Base-by-base conservation (phyloP, 2,888 invertebrate species). In the Odontothrips loti region DNA sequence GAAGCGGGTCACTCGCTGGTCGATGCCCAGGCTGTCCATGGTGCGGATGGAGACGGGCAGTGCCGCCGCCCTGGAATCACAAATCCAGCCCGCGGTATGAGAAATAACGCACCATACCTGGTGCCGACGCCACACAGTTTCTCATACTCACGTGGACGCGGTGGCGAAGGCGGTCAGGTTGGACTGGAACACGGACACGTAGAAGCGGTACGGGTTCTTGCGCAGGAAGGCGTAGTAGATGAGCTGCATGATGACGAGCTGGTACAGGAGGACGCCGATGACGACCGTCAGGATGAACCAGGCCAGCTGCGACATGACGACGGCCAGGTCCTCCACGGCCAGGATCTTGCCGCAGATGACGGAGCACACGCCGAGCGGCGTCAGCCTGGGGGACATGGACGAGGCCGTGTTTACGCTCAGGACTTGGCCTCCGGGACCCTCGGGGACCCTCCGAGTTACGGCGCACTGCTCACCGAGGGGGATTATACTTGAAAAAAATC, bases 121-220 rank as follows among this genome's bases (percentile, higher is more conserved):
- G n/a, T n/a, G n/a, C n/a, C n/a, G n/a, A n/a, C n/a, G n/a, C n/a
- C n/a, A 6, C 23, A 17, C 23, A 79, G 23, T 79, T 4, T 17
- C 79, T 1, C 20, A 29, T 58, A 90, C 93, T 93, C 90, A 95
- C 95, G 96, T 96, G 85, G 96, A 96, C 85, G 96, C 95, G 84
- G 96, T 96, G 84, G 96, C 96, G 86, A 95, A 94, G 79, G 96
- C 96, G 80, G 96, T 96, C 82, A 96, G 90, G 88, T 94, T 93
- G 80, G 95, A 94, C 86, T 95, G 94, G 80, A 94, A 91, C 83
- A 96, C 90, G 82, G 94, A 93, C 88, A 92, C 91, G 88, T 96
- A 95, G 89, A 95, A 96, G 87, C 92, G 93, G 89, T 93, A 95
- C 10, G 96, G 96, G 87, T 96, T 96, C 88, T 93, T 92, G 85